phyloP scores from a whole-genome alignment of 2,113 vertebrate genomes.

The Dasyurus viverrinus region DNA sequence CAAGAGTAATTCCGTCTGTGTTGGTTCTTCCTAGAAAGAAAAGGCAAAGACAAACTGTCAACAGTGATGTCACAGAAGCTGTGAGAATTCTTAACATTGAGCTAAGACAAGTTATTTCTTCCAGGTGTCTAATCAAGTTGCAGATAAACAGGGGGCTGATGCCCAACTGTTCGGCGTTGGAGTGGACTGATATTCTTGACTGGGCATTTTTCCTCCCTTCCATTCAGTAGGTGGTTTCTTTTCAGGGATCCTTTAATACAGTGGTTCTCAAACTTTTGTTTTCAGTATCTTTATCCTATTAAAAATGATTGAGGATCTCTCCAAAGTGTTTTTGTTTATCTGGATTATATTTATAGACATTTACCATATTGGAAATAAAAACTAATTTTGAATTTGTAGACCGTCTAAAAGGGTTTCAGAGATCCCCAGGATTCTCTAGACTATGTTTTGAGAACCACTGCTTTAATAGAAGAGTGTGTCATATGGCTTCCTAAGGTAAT shows the following conservation, averaged over 20 bases:
- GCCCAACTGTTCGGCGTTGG: constrained; percentile 6
- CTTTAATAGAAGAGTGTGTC: too few species aligned
- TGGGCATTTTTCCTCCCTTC: not conserved
- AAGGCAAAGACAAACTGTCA: constrained; percentile 39
- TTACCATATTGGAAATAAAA: too few species aligned
- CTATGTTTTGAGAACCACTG: too few species aligned
- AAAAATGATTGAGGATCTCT: too few species aligned
- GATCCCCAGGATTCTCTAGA: too few species aligned
- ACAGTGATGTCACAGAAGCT: constrained; percentile 10
- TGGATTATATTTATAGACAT: too few species aligned
- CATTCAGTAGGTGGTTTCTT: not conserved
- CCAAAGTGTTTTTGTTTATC: too few species aligned
- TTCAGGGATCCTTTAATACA: not conserved
- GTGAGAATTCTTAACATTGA: constrained; percentile 11
- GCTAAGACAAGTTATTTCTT: constrained; percentile 23
- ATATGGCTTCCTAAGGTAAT: not conserved
- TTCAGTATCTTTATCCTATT: too few species aligned
- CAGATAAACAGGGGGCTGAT: not conserved
- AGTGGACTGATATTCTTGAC: constrained; percentile 12
- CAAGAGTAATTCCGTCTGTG: constrained; percentile 33
- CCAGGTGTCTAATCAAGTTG: not conserved
- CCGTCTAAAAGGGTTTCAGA: too few species aligned
- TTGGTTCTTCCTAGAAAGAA: constrained; percentile 68
- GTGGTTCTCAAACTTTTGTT: too few species aligned
- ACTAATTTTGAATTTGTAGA: too few species aligned